Evolutionary conservation across 2,888 invertebrate species (phyloP), one percentile per base, ranked within the genome.

Genomic region (Bellardia pandia): DNA sequence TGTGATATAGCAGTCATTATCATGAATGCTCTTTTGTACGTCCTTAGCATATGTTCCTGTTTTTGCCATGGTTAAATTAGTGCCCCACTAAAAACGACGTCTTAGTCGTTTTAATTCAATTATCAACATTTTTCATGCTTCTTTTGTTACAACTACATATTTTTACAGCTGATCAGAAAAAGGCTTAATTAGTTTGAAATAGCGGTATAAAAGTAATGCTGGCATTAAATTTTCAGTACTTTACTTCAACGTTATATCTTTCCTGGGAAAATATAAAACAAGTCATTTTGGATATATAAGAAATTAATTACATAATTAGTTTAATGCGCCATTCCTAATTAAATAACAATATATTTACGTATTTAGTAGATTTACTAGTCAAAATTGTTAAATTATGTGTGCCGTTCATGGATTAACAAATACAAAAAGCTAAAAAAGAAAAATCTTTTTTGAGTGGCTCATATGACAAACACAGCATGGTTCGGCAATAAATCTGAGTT

Each of bases 141-240:
- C 58, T 53, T 75, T 64, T 74, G 42, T 30, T 69, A 42, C 37
- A 42, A 60, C 33, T 45, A n/a, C n/a, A n/a, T n/a, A 5, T 75
- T 30, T 62, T 62, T 33, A 14, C 45, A 51, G 40, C 37, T 66
- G 40, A 81, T 56, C 66, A 81, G 75, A 68, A 68, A 58, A 23
- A 11, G 74, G 66, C 74, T 81, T 81, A 81, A 81, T 81, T 81
- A 81, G 81, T 81, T 74, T 23, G 74, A 81, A 81, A 75, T 75
- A 68, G 81, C 74, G 81, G 81, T 81, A 45, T 79, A 58, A 81
- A 81, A 75, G 81, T 81, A 81, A 75, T 81, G 81, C 75, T 75
- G 68, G 81, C 81, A 81, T 81, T 75, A 81, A 81, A 81, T 81
- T 81, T 75, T 81, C 75, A 81, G 75, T 81, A 81, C 80, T 66